Conservation (phyloP, 2,888 invertebrate genomes). For the Ormyrus labotus region DNA sequence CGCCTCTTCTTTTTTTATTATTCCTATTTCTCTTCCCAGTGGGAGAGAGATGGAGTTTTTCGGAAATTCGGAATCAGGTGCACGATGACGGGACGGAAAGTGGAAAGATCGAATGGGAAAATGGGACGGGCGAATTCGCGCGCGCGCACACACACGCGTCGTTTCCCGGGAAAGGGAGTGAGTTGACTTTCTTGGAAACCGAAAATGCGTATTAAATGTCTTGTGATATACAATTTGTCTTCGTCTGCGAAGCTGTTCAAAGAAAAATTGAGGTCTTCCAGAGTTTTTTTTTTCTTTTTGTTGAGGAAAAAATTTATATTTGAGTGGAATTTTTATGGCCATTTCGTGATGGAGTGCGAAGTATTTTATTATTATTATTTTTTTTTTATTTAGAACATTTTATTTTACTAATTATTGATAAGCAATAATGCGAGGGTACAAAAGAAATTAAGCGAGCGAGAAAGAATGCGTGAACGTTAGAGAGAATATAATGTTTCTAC, state of each 20-base stretch:
- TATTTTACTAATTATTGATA: conserved; percentile 17
- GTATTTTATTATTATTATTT: conserved; percentile 43
- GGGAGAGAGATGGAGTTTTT: conserved; percentile 1
- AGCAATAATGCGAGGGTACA: conserved; percentile 51
- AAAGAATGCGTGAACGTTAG: conserved; percentile 1
- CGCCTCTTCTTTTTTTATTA: neutral
- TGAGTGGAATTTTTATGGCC: conserved; percentile 11
- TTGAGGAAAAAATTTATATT: conserved; percentile 11
- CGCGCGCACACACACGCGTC: neutral
- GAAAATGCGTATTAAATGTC: conserved; percentile 25
- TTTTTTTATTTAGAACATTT: conserved; percentile 18
- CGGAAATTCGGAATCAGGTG: conserved; percentile 24
- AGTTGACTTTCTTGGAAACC: neutral
- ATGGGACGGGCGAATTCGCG: neutral
- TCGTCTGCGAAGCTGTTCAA: conserved; percentile 25
- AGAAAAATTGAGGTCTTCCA: conserved; percentile 46
- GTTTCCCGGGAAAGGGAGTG: conserved; percentile 22
- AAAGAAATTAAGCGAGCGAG: conserved; percentile 37
- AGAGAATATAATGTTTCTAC: conserved; percentile 9
- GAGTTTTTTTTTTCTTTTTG: conserved; percentile 13
- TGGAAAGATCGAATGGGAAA: neutral
- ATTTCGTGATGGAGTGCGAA: conserved; percentile 1
- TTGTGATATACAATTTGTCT: conserved; percentile 44
- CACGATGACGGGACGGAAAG: conserved; percentile 39
- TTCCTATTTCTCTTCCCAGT: neutral